A percentile compares a stretch with the other conserved stretches of the same genome.
These are phyloP conservation scores for Patella caerulea DNA, from an alignment of 2,888 invertebrate genomes.

Conservation along the genomic window DNA sequence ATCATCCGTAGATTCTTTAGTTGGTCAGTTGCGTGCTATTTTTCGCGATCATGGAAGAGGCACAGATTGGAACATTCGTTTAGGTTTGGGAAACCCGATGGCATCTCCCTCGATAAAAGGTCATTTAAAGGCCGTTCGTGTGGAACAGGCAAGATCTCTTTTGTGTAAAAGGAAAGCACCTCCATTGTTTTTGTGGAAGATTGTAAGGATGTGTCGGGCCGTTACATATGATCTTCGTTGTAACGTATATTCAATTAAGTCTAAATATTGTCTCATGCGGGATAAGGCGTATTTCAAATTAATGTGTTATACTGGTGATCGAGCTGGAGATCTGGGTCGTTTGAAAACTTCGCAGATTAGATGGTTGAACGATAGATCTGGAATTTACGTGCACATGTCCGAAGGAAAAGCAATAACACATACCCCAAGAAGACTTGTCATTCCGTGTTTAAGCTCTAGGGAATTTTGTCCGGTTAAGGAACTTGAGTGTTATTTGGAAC, in stretches of 20 bases:
- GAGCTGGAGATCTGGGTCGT: background rate
- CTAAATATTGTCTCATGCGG: background rate
- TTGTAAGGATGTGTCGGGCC: background rate
- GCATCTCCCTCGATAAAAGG: background rate
- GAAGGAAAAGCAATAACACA: background rate
- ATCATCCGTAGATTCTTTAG: too few species aligned
- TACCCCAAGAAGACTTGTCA: too few species aligned
- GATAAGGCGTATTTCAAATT: background rate
- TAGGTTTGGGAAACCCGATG: slow-evolving; percentile 2
- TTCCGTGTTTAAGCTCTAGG: background rate
- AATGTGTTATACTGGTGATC: background rate
- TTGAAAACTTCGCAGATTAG: background rate
- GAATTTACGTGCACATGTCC: background rate
- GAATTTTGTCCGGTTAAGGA: too few species aligned
- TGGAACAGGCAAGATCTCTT: background rate
- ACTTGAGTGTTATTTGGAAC: too few species aligned
- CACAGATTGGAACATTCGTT: background rate
- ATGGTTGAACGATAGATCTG: background rate
- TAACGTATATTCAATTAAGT: background rate
- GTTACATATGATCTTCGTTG: background rate
- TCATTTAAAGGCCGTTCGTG: background rate
- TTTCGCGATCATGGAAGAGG: background rate
- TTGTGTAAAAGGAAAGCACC: background rate
- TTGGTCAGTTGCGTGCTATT: background rate
- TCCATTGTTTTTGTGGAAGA: background rate